Percentiles rank a stretch among this genome's conserved stretches.
These are phyloP conservation scores for Netelia inedita DNA, from an alignment of 2,888 invertebrate species.

Conservation along the genomic window DNA sequence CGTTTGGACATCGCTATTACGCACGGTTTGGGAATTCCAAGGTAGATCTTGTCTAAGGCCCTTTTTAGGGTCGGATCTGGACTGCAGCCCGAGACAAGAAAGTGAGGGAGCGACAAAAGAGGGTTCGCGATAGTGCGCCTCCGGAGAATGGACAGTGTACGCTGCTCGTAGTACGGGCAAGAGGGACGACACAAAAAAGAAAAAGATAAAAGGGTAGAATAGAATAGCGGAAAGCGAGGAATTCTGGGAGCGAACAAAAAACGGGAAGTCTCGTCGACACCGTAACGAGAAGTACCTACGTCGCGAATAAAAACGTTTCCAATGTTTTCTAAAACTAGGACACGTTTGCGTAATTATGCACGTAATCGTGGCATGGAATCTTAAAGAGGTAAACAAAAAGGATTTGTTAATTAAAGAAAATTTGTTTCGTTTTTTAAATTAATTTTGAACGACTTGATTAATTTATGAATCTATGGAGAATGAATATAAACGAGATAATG, in stretches of 20 bases:
- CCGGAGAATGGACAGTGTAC: not conserved
- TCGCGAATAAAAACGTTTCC: not conserved
- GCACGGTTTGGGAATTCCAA: conserved; percentile 12
- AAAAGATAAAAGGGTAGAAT: not conserved
- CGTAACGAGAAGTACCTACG: not conserved
- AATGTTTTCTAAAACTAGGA: not conserved
- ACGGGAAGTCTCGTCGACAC: not conserved
- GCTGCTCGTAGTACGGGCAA: not conserved
- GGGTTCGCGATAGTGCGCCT: not conserved
- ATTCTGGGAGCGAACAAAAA: not conserved
- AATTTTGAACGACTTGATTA: not conserved
- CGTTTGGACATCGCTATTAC: conserved; percentile 30
- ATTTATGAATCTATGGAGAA: not conserved
- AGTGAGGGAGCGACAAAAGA: not conserved
- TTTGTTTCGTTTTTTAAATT: no score
- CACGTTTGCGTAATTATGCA: no score
- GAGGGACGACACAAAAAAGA: not conserved
- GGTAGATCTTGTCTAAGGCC: conserved; percentile 13
- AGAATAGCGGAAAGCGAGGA: conserved; percentile 6
- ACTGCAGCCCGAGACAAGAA: not conserved
- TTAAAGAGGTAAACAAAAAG: no score
- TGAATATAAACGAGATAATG: not conserved
- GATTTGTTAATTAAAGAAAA: no score
- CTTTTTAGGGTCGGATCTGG: not conserved
- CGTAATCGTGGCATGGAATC: no score